Conservation (phyloP, 2,113 vertebrate species). For the Chionis minor region DNA sequence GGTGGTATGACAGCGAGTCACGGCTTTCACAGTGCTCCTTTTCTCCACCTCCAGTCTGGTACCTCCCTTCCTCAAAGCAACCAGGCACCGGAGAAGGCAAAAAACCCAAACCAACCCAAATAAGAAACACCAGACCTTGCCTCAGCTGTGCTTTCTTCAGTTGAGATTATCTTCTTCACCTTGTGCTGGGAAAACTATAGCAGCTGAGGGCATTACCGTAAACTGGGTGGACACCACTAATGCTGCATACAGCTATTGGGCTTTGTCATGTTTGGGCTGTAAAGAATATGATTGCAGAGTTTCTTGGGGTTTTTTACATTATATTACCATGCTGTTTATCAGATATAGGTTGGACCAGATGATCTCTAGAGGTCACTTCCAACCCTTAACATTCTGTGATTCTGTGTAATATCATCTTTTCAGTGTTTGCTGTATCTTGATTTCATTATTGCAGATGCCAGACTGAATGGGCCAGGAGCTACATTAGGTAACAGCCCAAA, state of each 20-base stretch:
- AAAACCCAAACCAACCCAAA: too few species aligned
- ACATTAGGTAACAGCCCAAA: not conserved
- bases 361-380: too few species aligned
- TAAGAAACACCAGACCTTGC: too few species aligned
- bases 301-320: not conserved
- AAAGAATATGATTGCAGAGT: not conserved
- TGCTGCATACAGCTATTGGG: not conserved
- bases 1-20: not conserved
- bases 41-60: not conserved
- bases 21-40: not conserved
- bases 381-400: too few species aligned
- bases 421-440: not conserved
- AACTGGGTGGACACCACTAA: not conserved
- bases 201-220: not conserved
- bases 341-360: not conserved
- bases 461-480: not conserved
- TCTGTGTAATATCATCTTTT: not conserved
- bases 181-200: not conserved
- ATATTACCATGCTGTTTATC: not conserved
- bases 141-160: not conserved
- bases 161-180: not conserved
- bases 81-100: not conserved
- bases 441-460: slow-evolving; percentile 10
- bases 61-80: not conserved
- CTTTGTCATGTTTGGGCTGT: not conserved